Percentiles rank a stretch among this genome's conserved stretches.
These are phyloP conservation scores for Chionomys nivalis DNA, from an alignment of 2,113 vertebrate genomes.

Conservation along the genomic window DNA sequence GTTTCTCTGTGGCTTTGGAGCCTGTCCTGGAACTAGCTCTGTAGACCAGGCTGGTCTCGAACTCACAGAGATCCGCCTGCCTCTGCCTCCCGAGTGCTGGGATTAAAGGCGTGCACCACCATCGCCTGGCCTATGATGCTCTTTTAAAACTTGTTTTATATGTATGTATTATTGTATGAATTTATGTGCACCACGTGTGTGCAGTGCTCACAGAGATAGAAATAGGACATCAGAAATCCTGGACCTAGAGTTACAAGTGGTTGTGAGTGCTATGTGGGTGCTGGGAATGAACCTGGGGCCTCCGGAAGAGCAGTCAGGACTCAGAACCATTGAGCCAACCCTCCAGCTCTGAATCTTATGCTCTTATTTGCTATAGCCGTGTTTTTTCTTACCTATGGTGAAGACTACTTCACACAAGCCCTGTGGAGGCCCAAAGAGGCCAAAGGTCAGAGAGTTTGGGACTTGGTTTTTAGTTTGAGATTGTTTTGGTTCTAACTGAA, in stretches of 20 bases:
- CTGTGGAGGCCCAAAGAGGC: no score
- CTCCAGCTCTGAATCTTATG: background rate
- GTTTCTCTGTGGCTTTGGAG: no score
- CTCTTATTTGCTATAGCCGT: background rate
- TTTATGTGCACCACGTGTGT: background rate
- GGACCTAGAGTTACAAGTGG: background rate
- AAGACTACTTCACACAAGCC: background rate
- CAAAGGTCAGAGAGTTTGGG: no score
- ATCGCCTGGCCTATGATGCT: background rate
- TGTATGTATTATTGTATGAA: background rate
- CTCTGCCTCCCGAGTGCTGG: no score
- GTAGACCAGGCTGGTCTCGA: no score
- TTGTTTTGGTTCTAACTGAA: no score
- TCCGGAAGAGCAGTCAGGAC: background rate
- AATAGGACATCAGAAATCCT: background rate
- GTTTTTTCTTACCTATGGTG: background rate
- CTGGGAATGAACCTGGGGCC: background rate
- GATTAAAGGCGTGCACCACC: no score
- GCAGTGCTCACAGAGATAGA: background rate
- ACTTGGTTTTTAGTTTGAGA: no score
- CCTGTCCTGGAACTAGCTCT: no score
- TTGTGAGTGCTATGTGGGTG: background rate
- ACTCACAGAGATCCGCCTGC: no score
- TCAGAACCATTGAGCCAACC: background rate
- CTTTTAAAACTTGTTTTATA: background rate